Percentiles rank a stretch among this genome's conserved stretches.
Conservation (phyloP, 2,797 vertebrate genomes). For the Aviceda leuphotes region DNA sequence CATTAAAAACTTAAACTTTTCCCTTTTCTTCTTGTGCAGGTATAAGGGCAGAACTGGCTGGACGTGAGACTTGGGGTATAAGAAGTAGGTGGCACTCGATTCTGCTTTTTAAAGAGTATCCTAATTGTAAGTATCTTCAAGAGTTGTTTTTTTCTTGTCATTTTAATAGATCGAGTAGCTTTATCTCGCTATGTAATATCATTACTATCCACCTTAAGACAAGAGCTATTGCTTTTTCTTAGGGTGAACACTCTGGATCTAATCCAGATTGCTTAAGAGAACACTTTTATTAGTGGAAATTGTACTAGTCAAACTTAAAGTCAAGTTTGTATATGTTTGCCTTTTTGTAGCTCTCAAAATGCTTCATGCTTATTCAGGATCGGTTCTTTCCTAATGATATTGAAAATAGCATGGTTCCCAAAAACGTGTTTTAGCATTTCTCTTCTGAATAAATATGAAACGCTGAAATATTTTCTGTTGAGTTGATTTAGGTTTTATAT, state of each 20-base stretch:
- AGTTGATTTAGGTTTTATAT: neutral
- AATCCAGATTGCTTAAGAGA: neutral
- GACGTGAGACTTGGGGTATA: rapidly evolving
- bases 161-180: neutral
- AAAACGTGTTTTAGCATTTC: neutral
- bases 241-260: neutral
- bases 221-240: neutral
- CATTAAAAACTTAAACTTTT: neutral
- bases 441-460: neutral
- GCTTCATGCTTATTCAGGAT: neutral
- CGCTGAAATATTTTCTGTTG: neutral
- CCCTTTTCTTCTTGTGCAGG: neutral
- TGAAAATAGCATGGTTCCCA: neutral
- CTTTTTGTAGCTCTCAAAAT: neutral
- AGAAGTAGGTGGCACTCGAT: neutral
- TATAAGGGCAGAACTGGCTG: neutral
- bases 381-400: neutral
- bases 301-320: neutral
- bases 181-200: neutral
- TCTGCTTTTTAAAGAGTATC: neutral
- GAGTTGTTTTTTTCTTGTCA: neutral
- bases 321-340: neutral
- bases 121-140: neutral
- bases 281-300: neutral
- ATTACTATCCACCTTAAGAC: neutral